A percentile compares a stretch with the other conserved stretches of the same genome.
Conservation (phyloP, 2,888 invertebrate genomes). For the Parnassius glacialis region DNA sequence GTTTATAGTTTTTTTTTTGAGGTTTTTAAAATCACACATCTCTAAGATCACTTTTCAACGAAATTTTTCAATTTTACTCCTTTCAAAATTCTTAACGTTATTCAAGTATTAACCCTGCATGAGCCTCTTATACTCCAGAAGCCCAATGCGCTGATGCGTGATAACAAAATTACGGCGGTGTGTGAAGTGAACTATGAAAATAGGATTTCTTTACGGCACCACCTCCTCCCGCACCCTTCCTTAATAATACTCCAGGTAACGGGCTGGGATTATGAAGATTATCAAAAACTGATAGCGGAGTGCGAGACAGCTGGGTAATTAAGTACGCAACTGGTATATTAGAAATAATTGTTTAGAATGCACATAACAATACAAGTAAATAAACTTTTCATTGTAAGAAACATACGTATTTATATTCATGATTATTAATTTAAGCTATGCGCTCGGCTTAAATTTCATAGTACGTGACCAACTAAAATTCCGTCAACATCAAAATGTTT, state of each 20-base stretch:
- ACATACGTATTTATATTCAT: too few relatives aligned
- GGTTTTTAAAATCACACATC: too few relatives aligned
- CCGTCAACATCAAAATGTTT: too few relatives aligned
- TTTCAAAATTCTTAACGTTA: background rate
- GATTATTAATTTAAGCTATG: too few relatives aligned
- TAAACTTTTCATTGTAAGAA: too few relatives aligned
- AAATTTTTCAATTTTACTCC: too few relatives aligned
- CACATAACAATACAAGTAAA: background rate
- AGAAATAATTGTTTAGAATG: constrained; percentile 6
- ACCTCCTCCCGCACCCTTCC: constrained; percentile 34
- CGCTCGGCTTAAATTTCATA: too few relatives aligned
- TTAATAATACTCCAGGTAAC: constrained; percentile 49
- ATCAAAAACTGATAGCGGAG: constrained; percentile 62
- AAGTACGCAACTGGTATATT: constrained; percentile 19
- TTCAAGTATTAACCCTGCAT: constrained; percentile 52
- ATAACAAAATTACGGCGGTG: constrained; percentile 73
- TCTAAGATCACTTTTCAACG: too few relatives aligned
- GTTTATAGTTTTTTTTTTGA: too few relatives aligned
- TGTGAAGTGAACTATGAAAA: constrained; percentile 80
- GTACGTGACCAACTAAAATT: too few relatives aligned
- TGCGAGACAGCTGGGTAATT: constrained; percentile 30
- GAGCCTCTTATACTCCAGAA: constrained; percentile 51
- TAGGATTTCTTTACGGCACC: constrained; percentile 71
- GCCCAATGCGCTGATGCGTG: constrained; percentile 71
- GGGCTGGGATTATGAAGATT: constrained; percentile 70